Evolutionary conservation across 2,113 vertebrate species (phyloP), one percentile per base, ranked within the genome.

Genomic region (Ceyx melanurus): DNA sequence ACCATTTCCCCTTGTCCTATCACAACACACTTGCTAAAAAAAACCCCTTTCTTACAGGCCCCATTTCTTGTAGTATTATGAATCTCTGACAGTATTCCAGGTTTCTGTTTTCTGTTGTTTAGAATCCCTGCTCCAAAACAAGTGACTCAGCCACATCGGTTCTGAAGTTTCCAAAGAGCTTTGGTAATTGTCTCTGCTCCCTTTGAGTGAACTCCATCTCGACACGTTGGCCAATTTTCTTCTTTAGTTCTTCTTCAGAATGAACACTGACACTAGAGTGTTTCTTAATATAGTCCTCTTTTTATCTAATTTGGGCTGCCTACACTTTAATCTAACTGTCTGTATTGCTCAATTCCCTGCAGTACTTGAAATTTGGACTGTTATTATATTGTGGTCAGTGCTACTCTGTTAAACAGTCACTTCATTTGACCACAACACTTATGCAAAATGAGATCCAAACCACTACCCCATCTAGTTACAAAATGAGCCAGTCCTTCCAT

Each of bases 341-440:
- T 70, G 70, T 62, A 80, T 90, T 86, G 68, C 82, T 94, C 93
- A 92, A 96, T 96, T 96, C 92, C 92, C 95, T 89, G 46, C 45
- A 93, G 94, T 86, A 73, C 93, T 94, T 92, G 83, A 96, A 96
- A 96, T 93, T 86, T 1, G 8, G 81, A 76, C 80, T 76, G 77
- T 88, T 96, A 96, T 94, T 97, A 94, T 94, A 93, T 77, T 92
- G 88, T 97, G 92, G 95, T 94, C 96, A 94, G 93, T 82, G 80
- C 42, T 78, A 67, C 72, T 95, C 83, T 84, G 75, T 90, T 93
- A 94, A 94, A 92, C 10, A 33, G 82, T 90, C 92, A 80, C 70
- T 95, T 96, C 88, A 92, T 93, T 90, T 94, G 81, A 46, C 57
- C 58, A 54, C 42, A 91, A 93, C 81, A 77, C 81, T 96, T 61